phyloP scores from a whole-genome alignment of 37 sponge, comb jelly and placozoan species.

The Oscarella lobularis region DNA sequence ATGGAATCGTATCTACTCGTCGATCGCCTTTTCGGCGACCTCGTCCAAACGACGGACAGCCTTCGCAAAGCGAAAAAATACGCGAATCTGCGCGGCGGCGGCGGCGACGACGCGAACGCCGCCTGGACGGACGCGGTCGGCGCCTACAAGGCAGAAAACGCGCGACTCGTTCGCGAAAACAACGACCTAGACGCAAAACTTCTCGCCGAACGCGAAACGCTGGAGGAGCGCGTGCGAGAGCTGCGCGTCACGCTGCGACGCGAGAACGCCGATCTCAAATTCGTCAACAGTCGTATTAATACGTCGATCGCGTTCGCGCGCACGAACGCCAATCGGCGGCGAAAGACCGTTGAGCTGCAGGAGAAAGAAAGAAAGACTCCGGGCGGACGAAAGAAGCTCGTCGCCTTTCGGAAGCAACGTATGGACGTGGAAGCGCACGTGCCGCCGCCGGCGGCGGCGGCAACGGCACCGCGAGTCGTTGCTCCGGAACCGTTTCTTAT shows the following conservation, averaged over 20 bases:
- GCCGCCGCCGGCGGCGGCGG: conserved; percentile 26
- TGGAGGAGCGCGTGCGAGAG: conserved; percentile 45
- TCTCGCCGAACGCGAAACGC: conserved; percentile 56
- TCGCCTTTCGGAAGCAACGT: conserved; percentile 80
- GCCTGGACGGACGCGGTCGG: conserved; percentile 63
- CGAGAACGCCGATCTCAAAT: conserved; percentile 92
- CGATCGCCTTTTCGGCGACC: conserved; percentile 85
- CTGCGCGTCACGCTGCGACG: conserved; percentile 58
- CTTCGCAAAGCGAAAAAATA: conserved; percentile 67
- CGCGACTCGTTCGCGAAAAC: conserved; percentile 79
- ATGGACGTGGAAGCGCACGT: conserved; percentile 85
- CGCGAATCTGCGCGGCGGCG: conserved; percentile 49
- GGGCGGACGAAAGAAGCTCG: conserved; percentile 78
- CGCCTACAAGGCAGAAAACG: conserved; percentile 90
- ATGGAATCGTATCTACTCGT: conserved; percentile 85
- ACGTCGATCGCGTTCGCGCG: conserved; percentile 50
- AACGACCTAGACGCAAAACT: conserved; percentile 79
- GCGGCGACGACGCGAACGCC: conserved; percentile 45
- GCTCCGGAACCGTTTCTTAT: conserved; percentile 74
- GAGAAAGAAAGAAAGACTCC: conserved; percentile 96
- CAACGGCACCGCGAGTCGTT: background rate
- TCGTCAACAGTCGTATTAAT: conserved; percentile 96
- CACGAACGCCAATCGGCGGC: conserved; percentile 62
- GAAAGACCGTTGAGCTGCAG: conserved; percentile 74
- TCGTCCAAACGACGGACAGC: conserved; percentile 97